phyloP scores from a whole-genome alignment of 2,888 invertebrate genomes.

The Anoncus sp. region DNA sequence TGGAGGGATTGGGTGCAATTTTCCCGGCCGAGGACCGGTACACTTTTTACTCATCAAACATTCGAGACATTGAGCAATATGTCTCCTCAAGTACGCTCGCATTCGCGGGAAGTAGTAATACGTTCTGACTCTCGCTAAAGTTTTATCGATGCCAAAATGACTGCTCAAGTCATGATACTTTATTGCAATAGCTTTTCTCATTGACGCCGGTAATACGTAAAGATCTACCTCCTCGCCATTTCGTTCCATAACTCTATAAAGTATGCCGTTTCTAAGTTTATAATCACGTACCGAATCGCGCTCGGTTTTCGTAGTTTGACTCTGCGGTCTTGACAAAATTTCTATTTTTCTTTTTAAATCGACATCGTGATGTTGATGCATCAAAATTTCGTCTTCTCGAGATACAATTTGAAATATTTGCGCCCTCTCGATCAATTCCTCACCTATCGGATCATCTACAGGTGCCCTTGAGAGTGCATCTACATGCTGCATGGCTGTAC shows the following conservation, averaged over 20 bases:
- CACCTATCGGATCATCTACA: slow-evolving; percentile 41
- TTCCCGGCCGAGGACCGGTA: slow-evolving; percentile 56
- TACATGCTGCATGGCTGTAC: slow-evolving; percentile 61
- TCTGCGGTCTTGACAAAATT: slow-evolving; percentile 9
- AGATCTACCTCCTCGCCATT: slow-evolving; percentile 28
- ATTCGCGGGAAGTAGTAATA: slow-evolving; percentile 51
- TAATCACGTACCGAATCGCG: slow-evolving; percentile 20
- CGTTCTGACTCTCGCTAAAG: slow-evolving; percentile 10
- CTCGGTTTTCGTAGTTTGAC: slow-evolving; percentile 32
- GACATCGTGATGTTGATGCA: slow-evolving; percentile 14
- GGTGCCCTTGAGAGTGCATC: slow-evolving; percentile 65
- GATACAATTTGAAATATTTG: slow-evolving; percentile 37
- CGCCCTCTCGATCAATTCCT: slow-evolving; percentile 22
- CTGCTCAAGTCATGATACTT: slow-evolving; percentile 42
- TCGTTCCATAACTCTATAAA: slow-evolving; percentile 21
- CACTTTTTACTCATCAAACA: slow-evolving; percentile 57
- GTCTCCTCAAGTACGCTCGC: slow-evolving; percentile 19
- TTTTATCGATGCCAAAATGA: slow-evolving; percentile 54
- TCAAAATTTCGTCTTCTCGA: slow-evolving; percentile 15
- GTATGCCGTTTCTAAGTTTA: slow-evolving; percentile 12
- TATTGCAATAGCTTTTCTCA: slow-evolving; percentile 59
- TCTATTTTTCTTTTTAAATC: slow-evolving; percentile 7
- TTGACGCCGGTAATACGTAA: slow-evolving; percentile 45
- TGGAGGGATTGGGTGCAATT: slow-evolving; percentile 65
- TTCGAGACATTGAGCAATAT: slow-evolving; percentile 61